A percentile compares a stretch with the other conserved stretches of the same genome.
These are phyloP conservation scores for Pharmacophagus antenor DNA, from an alignment of 2,888 invertebrate species.

Conservation along the genomic window DNA sequence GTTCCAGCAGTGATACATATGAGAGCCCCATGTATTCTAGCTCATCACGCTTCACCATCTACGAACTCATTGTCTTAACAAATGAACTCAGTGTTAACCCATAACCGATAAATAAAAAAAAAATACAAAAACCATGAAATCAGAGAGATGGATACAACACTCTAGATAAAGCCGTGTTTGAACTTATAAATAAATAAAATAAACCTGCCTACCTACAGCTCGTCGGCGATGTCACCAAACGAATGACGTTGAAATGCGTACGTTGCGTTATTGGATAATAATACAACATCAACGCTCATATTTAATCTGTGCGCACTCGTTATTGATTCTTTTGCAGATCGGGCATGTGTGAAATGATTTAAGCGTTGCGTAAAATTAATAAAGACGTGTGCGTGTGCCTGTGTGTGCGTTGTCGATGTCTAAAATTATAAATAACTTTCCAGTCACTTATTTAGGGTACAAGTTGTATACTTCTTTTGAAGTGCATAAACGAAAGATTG, in stretches of 20 bases:
- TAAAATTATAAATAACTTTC: no score
- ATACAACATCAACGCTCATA: not conserved
- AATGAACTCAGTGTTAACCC: no score
- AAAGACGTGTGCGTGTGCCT: not conserved
- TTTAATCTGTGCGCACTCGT: slow-evolving; percentile 10
- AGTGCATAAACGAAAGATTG: no score
- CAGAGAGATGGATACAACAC: not conserved
- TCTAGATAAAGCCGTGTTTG: slow-evolving; percentile 12
- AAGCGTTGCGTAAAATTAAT: not conserved
- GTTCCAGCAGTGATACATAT: no score
- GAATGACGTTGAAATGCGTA: slow-evolving; percentile 9
- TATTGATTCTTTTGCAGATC: slow-evolving; percentile 1
- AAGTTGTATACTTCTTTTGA: no score
- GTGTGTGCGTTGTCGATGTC: no score
- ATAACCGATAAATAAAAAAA: not conserved
- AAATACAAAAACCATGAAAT: not conserved
- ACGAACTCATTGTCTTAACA: no score
- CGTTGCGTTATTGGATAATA: slow-evolving; percentile 10
- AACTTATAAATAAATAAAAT: slow-evolving; percentile 6
- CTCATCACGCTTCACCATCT: no score
- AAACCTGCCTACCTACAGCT: not conserved
- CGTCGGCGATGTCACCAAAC: slow-evolving; percentile 15
- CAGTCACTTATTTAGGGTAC: no score
- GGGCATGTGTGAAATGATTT: not conserved
- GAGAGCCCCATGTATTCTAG: no score